Percentiles rank a stretch among this genome's conserved stretches.
Conservation (phyloP, 2,113 vertebrate species). For the Butorides virescens region DNA sequence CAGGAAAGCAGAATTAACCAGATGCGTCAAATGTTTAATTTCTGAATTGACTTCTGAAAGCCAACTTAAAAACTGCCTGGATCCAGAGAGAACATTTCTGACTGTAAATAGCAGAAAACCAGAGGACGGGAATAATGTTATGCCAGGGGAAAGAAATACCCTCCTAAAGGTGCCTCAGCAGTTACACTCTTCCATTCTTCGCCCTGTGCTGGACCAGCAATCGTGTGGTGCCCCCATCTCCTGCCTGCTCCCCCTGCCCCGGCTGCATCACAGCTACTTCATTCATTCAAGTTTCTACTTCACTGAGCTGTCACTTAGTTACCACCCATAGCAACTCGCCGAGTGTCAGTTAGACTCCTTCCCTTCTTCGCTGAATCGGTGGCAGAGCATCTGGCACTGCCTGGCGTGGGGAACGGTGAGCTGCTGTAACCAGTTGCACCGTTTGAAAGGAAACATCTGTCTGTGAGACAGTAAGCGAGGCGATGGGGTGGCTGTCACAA, state of each 20-base stretch:
- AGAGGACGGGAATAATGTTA: not conserved
- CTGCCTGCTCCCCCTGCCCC: not conserved
- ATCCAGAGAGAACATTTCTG: not conserved
- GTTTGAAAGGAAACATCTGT: not conserved
- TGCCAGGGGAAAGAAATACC: not conserved
- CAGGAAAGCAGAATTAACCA: not conserved
- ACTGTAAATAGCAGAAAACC: not conserved
- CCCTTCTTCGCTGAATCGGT: not conserved
- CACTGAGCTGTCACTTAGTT: not conserved
- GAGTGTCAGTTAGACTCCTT: not conserved
- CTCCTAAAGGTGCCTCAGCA: not conserved
- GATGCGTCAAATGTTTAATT: not conserved
- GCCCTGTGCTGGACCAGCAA: not conserved
- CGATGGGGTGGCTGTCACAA: not conserved
- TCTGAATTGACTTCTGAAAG: slow-evolving; percentile 1
- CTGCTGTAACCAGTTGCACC: not conserved
- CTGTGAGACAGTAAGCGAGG: not conserved
- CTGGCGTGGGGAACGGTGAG: fast-evolving
- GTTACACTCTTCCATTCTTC: not conserved
- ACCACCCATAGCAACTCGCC: not conserved
- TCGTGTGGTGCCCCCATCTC: not conserved
- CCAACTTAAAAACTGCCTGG: not conserved
- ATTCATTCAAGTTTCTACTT: not conserved
- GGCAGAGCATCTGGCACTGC: not conserved
- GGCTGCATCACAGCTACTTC: not conserved